Evolutionary conservation across 92 coral and sea anemone species (phyloP), one percentile per base, ranked within the genome.

Genomic region (Diadumene lineata): DNA sequence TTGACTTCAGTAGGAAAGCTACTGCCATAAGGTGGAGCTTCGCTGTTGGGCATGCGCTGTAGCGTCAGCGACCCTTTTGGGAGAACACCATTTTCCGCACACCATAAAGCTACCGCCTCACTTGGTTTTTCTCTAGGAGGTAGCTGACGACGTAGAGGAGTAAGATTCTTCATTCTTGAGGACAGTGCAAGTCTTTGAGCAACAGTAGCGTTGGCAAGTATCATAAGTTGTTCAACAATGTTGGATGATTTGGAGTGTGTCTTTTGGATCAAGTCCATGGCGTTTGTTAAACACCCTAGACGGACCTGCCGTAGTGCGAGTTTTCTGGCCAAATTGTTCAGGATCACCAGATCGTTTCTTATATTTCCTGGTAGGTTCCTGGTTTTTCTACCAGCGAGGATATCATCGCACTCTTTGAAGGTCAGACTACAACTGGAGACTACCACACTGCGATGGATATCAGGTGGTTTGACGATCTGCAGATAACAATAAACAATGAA

Each of bases 221-320:
- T 72, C 98, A 94, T 91, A 0, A 94, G 64, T 48, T 94, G 97
- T 55, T 94, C 97, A 0, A 94, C 89, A 29, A 91, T 88, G 64
- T 80, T 81, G 1, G 78, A 77, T 3, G 97, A 69, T 44, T 62
- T 80, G 72, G 68, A 48, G 6, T 69, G 74, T 28, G 18, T 55
- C 19, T 26, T 76, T 16, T 51, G 66, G 23, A 51, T 60, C 51
- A 66, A 11, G 10, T 84, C 67, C 8, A 43, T 13, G 16, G 72
- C 38, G 33, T 61, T 79, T 16, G 79, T 46, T 56, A 81, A 61
- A 77, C 76, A 86, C 18, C 90, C 90, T 24, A 66, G 75, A 28
- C 98, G 88, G 31, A 88, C 84, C 62, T 96, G 87, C 63, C 85
- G 78, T 0, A 96, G 86, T 70, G 93, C 81, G 85, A 93, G 79